Conservation (phyloP, 1,140 invertebrate genomes). For the Hydropsyche tenuis region DNA sequence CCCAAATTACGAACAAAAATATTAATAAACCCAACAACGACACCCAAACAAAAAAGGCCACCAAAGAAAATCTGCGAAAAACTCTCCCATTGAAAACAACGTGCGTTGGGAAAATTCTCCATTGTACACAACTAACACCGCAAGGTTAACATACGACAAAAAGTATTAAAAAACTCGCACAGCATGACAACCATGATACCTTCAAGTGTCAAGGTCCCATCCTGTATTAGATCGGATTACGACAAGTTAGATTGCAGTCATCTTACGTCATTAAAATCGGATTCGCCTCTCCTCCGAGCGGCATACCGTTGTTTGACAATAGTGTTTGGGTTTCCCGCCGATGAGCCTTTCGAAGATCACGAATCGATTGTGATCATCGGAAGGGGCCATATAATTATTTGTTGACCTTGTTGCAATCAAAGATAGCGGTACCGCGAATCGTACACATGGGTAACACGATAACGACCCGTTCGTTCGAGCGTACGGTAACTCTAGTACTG, state of each 20-base stretch:
- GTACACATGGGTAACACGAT: constrained; percentile 11
- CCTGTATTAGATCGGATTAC: too few species aligned
- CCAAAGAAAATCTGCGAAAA: neutral
- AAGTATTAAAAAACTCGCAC: neutral
- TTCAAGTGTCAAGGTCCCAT: neutral
- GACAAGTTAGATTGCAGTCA: too few species aligned
- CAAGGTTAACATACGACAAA: constrained; percentile 19
- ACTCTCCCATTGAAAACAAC: constrained; percentile 10
- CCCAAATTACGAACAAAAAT: too few species aligned
- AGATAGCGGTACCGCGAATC: constrained; percentile 1
- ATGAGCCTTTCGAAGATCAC: neutral
- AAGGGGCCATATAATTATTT: neutral
- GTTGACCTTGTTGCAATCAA: constrained; percentile 20
- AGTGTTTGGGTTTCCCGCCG: too few species aligned
- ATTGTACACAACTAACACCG: constrained; percentile 3
- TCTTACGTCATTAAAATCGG: too few species aligned
- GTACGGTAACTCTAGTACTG: neutral
- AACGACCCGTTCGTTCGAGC: neutral
- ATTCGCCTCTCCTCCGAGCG: too few species aligned
- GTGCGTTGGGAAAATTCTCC: constrained; percentile 10
- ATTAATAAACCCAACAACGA: too few species aligned
- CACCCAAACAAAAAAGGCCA: too few species aligned
- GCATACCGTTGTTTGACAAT: too few species aligned
- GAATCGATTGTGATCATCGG: neutral
- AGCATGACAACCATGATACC: neutral